Evolutionary conservation across 2,113 vertebrate species (phyloP).

Genomic region (Dryoscopus gambensis): DNA sequence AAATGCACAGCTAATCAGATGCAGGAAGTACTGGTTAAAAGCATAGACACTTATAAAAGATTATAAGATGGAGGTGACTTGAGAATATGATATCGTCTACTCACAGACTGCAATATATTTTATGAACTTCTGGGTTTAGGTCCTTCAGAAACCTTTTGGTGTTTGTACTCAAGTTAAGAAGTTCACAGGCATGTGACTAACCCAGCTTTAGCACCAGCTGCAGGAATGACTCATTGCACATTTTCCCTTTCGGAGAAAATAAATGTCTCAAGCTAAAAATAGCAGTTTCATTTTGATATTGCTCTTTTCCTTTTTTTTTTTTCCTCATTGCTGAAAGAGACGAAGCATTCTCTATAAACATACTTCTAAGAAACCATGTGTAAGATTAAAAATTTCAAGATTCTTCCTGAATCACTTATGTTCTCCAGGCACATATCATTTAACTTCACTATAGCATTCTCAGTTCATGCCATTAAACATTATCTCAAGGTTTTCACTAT

Average conservation of each 20-base stretch:
- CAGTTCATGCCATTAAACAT: neutral
- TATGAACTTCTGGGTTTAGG: neutral
- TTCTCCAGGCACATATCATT: neutral
- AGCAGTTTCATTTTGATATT: neutral
- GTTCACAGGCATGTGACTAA: neutral
- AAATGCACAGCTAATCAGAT: neutral
- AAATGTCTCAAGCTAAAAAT: neutral
- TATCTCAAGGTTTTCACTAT: neutral
- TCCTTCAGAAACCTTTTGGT: neutral
- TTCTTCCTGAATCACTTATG: neutral
- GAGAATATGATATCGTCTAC: neutral
- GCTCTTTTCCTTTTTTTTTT: neutral
- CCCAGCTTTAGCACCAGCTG: neutral
- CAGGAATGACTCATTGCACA: neutral
- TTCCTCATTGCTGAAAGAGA: neutral
- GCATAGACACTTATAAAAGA: fast-evolving
- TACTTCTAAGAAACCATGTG: neutral
- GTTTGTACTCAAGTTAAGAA: neutral
- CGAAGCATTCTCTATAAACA: neutral
- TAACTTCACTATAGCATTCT: neutral
- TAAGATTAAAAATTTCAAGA: neutral
- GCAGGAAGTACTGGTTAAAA: neutral
- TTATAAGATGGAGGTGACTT: neutral
- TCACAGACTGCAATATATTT: neutral
- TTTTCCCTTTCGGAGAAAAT: neutral